Evolutionary conservation across 2,888 invertebrate species (phyloP).

Genomic region (Synanthedon formicaeformis): DNA sequence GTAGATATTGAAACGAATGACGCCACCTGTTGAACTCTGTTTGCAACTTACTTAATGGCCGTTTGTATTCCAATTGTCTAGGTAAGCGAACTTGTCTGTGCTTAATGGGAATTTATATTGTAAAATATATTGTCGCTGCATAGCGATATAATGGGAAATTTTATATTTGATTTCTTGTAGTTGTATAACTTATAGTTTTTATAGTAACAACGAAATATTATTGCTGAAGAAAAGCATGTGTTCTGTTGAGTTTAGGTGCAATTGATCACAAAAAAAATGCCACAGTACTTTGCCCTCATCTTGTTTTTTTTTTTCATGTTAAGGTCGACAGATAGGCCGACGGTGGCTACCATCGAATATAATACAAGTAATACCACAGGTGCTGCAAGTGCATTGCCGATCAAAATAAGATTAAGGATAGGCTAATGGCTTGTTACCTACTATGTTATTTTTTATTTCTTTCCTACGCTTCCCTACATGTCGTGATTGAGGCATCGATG

Average conservation of each 20-base stretch:
- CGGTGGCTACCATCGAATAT: neutral
- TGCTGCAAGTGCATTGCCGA: neutral
- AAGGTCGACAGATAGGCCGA: neutral
- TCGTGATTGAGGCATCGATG: no score
- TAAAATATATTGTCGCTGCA: no score
- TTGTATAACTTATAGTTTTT: no score
- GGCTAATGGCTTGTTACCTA: no score
- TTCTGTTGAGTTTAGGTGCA: no score
- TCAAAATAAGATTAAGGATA: neutral
- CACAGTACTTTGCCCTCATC: neutral
- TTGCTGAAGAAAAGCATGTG: no score
- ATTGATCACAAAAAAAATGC: no score
- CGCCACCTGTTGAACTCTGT: slow-evolving; percentile 60
- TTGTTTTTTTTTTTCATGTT: neutral
- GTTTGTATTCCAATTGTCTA: slow-evolving; percentile 14
- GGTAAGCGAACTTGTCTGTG: neutral
- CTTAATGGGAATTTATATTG: neutral
- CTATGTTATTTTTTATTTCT: no score
- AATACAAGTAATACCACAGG: neutral
- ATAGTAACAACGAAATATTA: no score
- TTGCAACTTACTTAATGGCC: slow-evolving; percentile 59
- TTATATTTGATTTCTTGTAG: no score
- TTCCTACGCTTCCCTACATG: no score
- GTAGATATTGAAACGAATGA: slow-evolving; percentile 68
- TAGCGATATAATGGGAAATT: no score